Conservation (phyloP, 2,113 vertebrate species). For the Amia ocellicauda region DNA sequence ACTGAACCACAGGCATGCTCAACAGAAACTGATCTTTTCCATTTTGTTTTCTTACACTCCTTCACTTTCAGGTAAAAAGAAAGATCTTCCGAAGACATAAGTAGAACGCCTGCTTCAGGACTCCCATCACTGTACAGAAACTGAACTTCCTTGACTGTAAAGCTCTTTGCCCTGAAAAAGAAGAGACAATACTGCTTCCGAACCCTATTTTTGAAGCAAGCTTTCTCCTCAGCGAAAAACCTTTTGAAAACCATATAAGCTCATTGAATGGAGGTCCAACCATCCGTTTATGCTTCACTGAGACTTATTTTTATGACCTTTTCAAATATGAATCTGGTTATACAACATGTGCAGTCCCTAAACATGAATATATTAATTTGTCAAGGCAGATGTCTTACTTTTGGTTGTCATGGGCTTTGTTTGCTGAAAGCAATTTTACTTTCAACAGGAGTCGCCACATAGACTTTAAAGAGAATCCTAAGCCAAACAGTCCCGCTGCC, state of each 20-base stretch:
- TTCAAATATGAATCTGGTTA: not conserved
- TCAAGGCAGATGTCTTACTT: not conserved
- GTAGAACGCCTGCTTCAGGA: constrained; percentile 62
- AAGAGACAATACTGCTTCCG: constrained; percentile 42
- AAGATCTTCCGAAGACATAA: constrained; percentile 55
- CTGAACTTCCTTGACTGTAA: constrained; percentile 71
- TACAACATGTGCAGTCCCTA: not conserved
- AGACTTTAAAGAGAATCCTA: constrained; percentile 7
- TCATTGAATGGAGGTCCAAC: not conserved
- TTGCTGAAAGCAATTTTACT: constrained; percentile 4
- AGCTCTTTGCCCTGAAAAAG: constrained; percentile 79
- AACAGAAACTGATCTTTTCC: constrained; percentile 26
- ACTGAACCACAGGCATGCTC: no score
- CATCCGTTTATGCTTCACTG: not conserved
- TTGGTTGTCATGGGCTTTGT: not conserved
- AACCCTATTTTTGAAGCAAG: not conserved
- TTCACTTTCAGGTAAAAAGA: constrained; percentile 84
- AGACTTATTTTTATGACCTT: not conserved
- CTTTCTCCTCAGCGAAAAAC: constrained; percentile 4
- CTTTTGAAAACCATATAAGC: not conserved
- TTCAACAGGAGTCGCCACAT: not conserved
- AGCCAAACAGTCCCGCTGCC: constrained; percentile 16
- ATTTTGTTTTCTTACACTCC: constrained; percentile 27
- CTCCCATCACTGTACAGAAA: constrained; percentile 66
- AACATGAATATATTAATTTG: no score